Evolutionary conservation across 2,113 vertebrate species (phyloP).

Genomic region (Rostratula benghalensis): DNA sequence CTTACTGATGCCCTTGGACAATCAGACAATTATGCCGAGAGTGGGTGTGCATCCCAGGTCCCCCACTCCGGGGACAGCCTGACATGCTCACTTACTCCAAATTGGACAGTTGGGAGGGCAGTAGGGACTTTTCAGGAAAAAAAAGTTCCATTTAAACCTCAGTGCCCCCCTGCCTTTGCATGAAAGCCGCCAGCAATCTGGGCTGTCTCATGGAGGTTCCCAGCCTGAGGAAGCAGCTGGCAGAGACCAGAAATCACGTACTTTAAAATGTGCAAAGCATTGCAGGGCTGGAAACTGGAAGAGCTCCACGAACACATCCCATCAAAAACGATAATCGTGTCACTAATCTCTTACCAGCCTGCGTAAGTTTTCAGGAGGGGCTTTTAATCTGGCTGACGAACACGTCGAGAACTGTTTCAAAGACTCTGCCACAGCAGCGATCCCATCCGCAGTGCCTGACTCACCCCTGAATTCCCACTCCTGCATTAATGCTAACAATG

Average conservation of each 20-base stretch:
- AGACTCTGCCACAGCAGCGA: constrained; percentile 28
- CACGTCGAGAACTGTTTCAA: constrained; percentile 11
- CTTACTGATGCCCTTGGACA: not conserved
- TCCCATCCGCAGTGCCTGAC: constrained; percentile 35
- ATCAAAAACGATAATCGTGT: not conserved
- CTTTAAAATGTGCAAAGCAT: not conserved
- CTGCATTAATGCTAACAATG: constrained; percentile 48
- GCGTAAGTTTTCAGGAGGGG: constrained; percentile 14
- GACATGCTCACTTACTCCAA: not conserved
- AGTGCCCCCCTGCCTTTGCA: not conserved
- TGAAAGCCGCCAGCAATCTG: not conserved
- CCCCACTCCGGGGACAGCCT: not conserved
- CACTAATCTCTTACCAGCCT: constrained; percentile 33
- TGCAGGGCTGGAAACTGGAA: not conserved
- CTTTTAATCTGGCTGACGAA: constrained; percentile 53
- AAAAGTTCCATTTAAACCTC: not conserved
- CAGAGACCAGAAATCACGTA: not conserved
- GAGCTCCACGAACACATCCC: not conserved
- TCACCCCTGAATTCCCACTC: constrained; percentile 33
- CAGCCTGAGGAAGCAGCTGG: not conserved
- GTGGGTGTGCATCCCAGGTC: fast-evolving
- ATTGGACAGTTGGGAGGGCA: not conserved
- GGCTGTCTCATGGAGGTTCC: not conserved
- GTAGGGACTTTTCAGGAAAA: not conserved
- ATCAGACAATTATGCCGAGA: fast-evolving